Base-by-base conservation (phyloP, 2,113 vertebrate genomes). In the Nyctereutes procyonoides region DNA sequence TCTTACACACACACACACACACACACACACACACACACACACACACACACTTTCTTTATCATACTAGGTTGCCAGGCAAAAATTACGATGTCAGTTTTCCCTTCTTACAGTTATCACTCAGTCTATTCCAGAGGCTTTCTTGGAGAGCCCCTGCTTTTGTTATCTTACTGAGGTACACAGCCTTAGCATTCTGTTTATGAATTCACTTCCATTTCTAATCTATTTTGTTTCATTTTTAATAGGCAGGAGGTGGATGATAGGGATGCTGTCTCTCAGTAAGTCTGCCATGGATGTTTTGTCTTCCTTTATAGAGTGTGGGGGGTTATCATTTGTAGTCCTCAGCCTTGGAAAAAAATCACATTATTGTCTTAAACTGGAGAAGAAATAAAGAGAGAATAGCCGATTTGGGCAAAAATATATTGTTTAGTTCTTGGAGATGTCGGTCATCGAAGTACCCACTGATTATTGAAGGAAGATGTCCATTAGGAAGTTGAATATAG, bases 281-380 rank as follows among this genome's bases (percentile, higher is more conserved):
- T 85, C 62, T 74, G 79, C 16, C 56, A 5, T 82, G 58, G 51
- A 67, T 89, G 26, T 62, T 30, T 30, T 76, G 28, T 9, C 16
- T 32, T 82, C 8, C 30, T 62, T 84, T 90, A 86, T 71, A 89
- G 38, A 69, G 22, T 62, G 11, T 65, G 17, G 8, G 13, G 14
- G 8, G 58, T 94, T 74, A 77, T 93, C 30, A 35, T 62, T 89
- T 92, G 73, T 89, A n/a, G 20, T 85, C 92, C 32, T 92, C 26
- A 76, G 35, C n/a, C 35, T 89, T 73, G 65, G 17, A 28, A 85
- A 79, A 85, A 73, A 11, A 79, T 73, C 20, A 9, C 26, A 77
- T 77, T 86, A 60, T 30, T 22, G 2, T 77, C 15, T 94, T 67
- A 32, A 32, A 48, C 17, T 62, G 81, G 24, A 90, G 20, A 76